Conservation (phyloP, 2,797 vertebrate genomes). For the Erethizon dorsatum region DNA sequence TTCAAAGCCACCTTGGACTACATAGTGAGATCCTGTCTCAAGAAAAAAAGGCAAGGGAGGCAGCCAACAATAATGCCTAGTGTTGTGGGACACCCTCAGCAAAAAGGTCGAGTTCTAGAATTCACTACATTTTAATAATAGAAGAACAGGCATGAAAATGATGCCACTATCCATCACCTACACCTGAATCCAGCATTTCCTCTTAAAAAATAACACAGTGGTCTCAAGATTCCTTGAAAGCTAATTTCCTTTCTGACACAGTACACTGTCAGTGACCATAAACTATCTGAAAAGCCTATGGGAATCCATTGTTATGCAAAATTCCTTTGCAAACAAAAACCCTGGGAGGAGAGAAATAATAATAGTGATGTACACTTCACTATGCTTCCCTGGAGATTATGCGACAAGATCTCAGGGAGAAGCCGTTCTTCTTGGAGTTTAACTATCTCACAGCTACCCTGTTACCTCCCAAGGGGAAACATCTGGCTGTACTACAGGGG, state of each 20-base stretch:
- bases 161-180: background rate
- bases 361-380: background rate
- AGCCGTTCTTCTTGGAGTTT: slow-evolving; percentile 19
- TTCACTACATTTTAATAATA: background rate
- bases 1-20: background rate
- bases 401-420: slow-evolving; percentile 54
- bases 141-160: background rate
- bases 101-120: background rate
- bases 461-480: background rate
- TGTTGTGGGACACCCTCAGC: background rate
- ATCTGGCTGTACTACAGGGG: background rate
- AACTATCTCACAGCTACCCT: slow-evolving; percentile 53
- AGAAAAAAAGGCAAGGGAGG: background rate
- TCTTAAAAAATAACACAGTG: background rate
- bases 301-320: slow-evolving; percentile 59
- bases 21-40: background rate
- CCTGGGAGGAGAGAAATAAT: background rate
- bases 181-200: background rate
- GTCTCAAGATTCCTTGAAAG: slow-evolving; percentile 53
- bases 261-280: background rate
- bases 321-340: slow-evolving; percentile 63
- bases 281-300: slow-evolving; percentile 23
- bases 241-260: slow-evolving; percentile 17
- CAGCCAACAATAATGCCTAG: background rate
- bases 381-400: slow-evolving; percentile 3